Evolutionary conservation across 2,888 invertebrate genomes (phyloP), one percentile per base, ranked within the genome.

Genomic region (Latrodectus hesperus): DNA sequence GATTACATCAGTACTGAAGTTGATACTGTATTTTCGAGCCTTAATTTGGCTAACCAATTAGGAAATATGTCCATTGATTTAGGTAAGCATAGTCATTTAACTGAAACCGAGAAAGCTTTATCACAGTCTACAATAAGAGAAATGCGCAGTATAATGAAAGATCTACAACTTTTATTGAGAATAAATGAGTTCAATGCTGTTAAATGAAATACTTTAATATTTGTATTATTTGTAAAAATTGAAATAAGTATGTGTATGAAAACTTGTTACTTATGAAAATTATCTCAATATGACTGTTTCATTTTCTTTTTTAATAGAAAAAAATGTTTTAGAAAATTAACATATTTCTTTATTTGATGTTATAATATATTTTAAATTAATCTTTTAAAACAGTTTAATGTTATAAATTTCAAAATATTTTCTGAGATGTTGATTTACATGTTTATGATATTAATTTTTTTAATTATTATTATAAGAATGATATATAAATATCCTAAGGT

Each of bases 11-110:
- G 68, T 55, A 53, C 71, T 12, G 81, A 87, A 67, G 52, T 76
- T 6, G 73, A 87, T 53, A 76, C 77, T n/a, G 65, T 87, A 51
- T 77, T 77, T 81, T 82, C 86, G 5, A 76, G 77, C 9, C 65
- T 87, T 16, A 87, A 77, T 49, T 17, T n/a, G 17, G 55, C 72
- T 6, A 72, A 65, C 67, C 51, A 38, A n/a, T 55, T 38, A 2
- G 70, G 74, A 55, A 82, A 82, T 55, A 22, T 71, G 12, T 9
- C 70, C 9, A 68, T 68, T 10, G 75, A 82, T 67, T 26, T 51
- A 12, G 65, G 52, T 11, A n/a, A n/a, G 1, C 60, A 12, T 60
- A n/a, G 12, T 60, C 14, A 11, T 11, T 60, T 60, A 8, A 60
- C 70, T 49, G 72, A 49, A 26, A 17, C n/a, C 1, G 70, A 52